Conservation (phyloP, 2,797 vertebrate genomes). For the Peromyscus eremicus region DNA sequence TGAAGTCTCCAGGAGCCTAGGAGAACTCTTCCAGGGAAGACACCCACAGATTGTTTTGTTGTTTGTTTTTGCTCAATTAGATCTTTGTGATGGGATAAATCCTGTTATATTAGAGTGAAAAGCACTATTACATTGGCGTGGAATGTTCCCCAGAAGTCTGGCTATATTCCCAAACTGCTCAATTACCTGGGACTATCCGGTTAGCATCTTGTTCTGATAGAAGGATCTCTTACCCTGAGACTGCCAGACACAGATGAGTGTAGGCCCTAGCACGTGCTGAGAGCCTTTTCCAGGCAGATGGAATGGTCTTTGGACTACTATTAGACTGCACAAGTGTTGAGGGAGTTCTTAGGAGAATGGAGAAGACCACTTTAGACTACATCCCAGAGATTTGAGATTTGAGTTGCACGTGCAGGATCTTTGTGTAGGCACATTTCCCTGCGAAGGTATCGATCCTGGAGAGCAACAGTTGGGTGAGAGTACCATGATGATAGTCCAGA, state of each 20-base stretch:
- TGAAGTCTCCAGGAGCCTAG: not conserved
- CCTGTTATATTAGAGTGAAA: not conserved
- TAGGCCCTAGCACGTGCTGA: not conserved
- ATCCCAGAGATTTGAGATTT: not conserved
- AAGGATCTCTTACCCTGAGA: not conserved
- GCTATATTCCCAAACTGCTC: constrained; percentile 47
- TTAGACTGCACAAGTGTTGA: not conserved
- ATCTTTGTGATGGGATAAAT: constrained; percentile 20
- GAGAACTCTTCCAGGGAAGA: not conserved
- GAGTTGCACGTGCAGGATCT: not conserved
- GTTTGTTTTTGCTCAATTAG: not conserved
- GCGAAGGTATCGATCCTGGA: not conserved
- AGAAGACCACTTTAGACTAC: not conserved
- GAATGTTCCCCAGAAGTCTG: constrained; percentile 51
- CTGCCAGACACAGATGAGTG: not conserved
- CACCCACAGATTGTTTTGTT: not conserved
- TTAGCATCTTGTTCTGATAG: not conserved
- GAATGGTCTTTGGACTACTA: not conserved
- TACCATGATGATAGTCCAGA: not conserved
- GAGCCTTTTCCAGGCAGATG: not conserved
- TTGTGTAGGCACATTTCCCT: not conserved
- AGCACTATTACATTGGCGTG: not conserved
- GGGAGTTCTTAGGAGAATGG: not conserved
- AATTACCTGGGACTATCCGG: constrained; percentile 11
- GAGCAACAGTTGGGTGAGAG: not conserved